These are phyloP conservation scores for Turritopsis rubra DNA, from an alignment of 30 jellyfish, hydroid and myxozoan genomes.

Conservation along the genomic window DNA sequence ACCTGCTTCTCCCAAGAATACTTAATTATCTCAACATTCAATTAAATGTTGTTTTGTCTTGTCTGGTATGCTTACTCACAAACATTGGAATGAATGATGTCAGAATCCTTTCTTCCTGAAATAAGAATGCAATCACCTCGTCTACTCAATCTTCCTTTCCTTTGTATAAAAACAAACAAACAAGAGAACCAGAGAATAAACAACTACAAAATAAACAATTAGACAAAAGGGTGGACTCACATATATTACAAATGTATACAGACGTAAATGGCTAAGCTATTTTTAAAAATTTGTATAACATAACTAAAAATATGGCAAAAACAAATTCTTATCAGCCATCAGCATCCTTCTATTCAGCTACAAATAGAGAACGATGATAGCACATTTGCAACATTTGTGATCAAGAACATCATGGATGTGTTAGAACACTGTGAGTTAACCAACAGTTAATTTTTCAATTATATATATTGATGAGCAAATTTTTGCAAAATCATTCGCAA, in stretches of 20 bases:
- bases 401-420: not conserved
- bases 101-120: not conserved
- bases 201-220: not conserved
- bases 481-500: too few relatives aligned
- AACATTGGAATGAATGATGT: not conserved
- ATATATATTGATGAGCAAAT: not conserved
- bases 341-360: not conserved
- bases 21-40: too few relatives aligned
- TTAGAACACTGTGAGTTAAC: not conserved
- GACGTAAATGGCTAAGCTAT: not conserved
- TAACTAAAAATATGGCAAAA: not conserved
- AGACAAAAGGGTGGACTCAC: not conserved
- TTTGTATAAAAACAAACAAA: not conserved
- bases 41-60: not conserved
- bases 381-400: not conserved
- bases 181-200: not conserved
- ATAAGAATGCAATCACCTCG: not conserved
- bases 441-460: not conserved
- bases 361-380: not conserved
- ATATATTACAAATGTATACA: not conserved
- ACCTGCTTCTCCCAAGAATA: too few relatives aligned
- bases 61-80: not conserved
- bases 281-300: not conserved
- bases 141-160: not conserved
- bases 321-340: not conserved